These are phyloP conservation scores for Ceyx melanurus DNA, from an alignment of 2,113 vertebrate genomes.

Conservation along the genomic window DNA sequence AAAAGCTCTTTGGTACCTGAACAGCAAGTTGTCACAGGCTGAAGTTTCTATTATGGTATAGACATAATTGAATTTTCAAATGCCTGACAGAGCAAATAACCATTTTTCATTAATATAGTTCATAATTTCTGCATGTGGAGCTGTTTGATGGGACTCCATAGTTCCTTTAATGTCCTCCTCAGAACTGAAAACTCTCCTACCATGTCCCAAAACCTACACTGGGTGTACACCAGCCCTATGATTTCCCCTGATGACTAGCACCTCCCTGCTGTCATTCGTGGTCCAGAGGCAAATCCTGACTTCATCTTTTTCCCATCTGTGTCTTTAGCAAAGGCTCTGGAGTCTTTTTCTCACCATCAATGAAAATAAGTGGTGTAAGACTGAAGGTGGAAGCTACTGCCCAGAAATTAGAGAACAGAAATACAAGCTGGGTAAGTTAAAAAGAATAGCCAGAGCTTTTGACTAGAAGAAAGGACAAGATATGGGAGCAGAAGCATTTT, in stretches of 20 bases:
- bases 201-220: rapidly evolving
- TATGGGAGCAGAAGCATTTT: background rate
- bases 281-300: background rate
- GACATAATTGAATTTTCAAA: background rate
- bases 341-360: background rate
- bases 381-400: background rate
- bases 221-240: background rate
- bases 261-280: background rate
- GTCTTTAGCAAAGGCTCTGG: background rate
- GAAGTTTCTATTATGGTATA: background rate
- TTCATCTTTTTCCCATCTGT: background rate
- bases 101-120: background rate
- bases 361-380: background rate
- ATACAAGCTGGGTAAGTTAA: background rate
- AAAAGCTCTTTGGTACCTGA: background rate
- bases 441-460: background rate
- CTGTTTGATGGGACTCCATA: background rate
- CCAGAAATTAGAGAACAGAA: background rate
- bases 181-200: background rate
- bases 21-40: background rate
- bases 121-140: background rate
- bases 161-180: background rate
- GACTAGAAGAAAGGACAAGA: background rate
- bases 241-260: background rate
- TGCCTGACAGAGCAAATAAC: background rate